Evolutionary conservation across 2,113 vertebrate genomes (phyloP).

Genomic region (Pygoscelis adeliae): DNA sequence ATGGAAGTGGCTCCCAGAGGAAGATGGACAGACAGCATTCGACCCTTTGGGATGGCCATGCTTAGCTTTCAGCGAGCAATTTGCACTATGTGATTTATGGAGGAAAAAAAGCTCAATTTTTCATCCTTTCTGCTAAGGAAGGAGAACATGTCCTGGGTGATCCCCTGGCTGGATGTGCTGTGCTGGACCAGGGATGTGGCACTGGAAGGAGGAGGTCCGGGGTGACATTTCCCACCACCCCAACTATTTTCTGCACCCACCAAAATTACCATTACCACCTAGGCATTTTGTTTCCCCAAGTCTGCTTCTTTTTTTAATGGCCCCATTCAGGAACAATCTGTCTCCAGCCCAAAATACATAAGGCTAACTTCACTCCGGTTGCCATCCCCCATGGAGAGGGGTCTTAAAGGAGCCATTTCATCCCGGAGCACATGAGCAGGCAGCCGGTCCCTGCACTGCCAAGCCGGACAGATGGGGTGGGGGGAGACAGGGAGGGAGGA

Average conservation of each 20-base stretch:
- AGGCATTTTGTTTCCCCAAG: neutral
- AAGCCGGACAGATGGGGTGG: slow-evolving; percentile 11
- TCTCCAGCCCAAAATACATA: neutral
- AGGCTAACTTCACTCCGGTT: neutral
- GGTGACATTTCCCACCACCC: neutral
- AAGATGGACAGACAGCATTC: neutral
- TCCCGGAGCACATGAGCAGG: neutral
- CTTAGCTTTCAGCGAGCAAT: fast-evolving
- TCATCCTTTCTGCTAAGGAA: neutral
- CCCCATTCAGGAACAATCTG: neutral
- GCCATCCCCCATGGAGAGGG: neutral
- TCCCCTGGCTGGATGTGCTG: neutral
- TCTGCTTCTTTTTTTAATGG: neutral
- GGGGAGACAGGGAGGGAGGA: neutral
- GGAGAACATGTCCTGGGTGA: neutral
- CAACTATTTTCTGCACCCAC: neutral
- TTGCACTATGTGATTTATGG: neutral
- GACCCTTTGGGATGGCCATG: neutral
- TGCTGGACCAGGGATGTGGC: neutral
- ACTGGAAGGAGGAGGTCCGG: neutral
- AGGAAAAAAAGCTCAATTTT: neutral
- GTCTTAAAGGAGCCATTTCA: neutral
- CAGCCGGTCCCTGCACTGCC: neutral
- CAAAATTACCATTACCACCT: neutral
- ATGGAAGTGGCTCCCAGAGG: neutral